phyloP scores from a whole-genome alignment of 2,797 vertebrate genomes.

The Antennarius maculatus region DNA sequence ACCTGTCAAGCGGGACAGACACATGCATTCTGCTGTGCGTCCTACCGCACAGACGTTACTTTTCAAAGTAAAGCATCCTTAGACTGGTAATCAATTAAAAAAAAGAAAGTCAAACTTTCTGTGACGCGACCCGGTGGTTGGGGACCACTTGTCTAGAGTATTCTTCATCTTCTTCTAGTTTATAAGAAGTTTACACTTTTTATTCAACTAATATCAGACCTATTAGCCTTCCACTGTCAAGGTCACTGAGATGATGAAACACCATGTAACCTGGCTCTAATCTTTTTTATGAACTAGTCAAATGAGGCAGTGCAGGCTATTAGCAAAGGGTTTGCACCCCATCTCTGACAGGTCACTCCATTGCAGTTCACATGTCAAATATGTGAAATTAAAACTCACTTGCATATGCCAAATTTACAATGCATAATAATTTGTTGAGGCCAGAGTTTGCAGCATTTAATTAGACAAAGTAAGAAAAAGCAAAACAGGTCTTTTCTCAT shows the following conservation, averaged over 20 bases:
- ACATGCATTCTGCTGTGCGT: too few species aligned
- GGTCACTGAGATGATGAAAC: slow-evolving; percentile 57
- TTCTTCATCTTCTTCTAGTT: too few species aligned
- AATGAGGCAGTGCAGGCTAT: slow-evolving; percentile 44
- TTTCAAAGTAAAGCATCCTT: too few species aligned
- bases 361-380: slow-evolving; percentile 18
- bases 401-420: slow-evolving; percentile 2
- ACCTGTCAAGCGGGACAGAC: too few species aligned
- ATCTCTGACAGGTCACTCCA: slow-evolving; percentile 29
- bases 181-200: slow-evolving; percentile 9
- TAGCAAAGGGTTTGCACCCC: slow-evolving; percentile 40
- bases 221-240: slow-evolving; percentile 53
- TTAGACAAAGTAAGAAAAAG: slow-evolving; percentile 1
- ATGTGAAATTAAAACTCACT: slow-evolving; percentile 21
- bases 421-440: slow-evolving; percentile 5
- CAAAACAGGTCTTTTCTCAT: neutral
- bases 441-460: slow-evolving; percentile 2
- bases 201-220: slow-evolving; percentile 48
- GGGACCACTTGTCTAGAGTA: slow-evolving; percentile 20
- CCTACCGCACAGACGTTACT: too few species aligned
- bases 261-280: slow-evolving; percentile 19
- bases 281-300: slow-evolving; percentile 48
- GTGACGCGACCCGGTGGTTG: too few species aligned
- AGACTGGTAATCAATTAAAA: too few species aligned
- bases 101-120: too few species aligned